Evolutionary conservation across 2,113 vertebrate genomes (phyloP).

Genomic region (Seriola rivoliana): DNA sequence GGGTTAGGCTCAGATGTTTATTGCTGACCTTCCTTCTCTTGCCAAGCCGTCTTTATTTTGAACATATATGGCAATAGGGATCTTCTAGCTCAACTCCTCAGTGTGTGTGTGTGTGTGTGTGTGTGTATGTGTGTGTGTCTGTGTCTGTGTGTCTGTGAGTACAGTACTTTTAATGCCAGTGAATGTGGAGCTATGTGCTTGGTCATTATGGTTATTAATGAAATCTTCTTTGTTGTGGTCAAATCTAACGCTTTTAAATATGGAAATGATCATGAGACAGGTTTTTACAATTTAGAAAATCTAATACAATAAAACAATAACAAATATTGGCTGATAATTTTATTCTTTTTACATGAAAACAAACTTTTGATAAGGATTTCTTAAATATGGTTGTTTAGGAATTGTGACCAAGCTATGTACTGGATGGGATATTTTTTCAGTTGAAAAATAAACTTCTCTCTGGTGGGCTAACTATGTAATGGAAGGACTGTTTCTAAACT

Average conservation of each 20-base stretch:
- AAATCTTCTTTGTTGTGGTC: constrained; percentile 50
- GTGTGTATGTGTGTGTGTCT: constrained; percentile 25
- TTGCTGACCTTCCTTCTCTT: constrained; percentile 71
- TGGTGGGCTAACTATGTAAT: background rate
- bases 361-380: background rate
- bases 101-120: constrained; percentile 18
- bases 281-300: background rate
- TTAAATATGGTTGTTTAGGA: no score
- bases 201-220: constrained; percentile 22
- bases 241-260: constrained; percentile 18
- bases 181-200: constrained; percentile 41
- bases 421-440: no score
- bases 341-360: background rate
- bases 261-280: background rate
- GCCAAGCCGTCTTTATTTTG: constrained; percentile 78
- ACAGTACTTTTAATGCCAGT: constrained; percentile 36
- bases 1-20: constrained; percentile 71
- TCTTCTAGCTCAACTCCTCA: constrained; percentile 64
- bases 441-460: no score
- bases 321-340: background rate
- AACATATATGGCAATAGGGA: constrained; percentile 83
- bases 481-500: background rate
- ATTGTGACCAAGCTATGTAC: no score
- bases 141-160: background rate
- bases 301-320: background rate